These are phyloP conservation scores for Crossaster papposus DNA, from an alignment of 53 echinoderm and acorn worm species.

Conservation along the genomic window DNA sequence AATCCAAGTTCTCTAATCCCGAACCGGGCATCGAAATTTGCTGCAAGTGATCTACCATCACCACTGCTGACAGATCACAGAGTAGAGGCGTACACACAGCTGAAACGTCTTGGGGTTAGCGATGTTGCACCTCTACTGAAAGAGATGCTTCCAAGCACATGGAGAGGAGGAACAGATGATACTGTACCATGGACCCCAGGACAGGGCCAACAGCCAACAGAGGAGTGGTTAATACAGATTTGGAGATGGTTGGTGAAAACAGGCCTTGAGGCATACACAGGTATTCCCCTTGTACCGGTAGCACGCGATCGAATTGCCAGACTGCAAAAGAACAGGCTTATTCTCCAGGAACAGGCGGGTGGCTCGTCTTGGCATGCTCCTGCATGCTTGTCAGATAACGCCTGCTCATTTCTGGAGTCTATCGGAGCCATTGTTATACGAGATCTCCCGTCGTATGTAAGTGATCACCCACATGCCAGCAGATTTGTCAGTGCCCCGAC, in stretches of 20 bases:
- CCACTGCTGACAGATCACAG: neutral
- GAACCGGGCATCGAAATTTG: conserved; percentile 34
- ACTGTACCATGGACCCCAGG: conserved; percentile 51
- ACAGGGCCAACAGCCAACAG: conserved; percentile 4
- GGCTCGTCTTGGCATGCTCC: neutral
- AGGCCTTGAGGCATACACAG: neutral
- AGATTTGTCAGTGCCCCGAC: conserved; percentile 25
- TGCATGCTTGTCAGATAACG: neutral
- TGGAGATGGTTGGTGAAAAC: conserved; percentile 59
- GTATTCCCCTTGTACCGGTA: conserved; percentile 48
- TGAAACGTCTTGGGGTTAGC: conserved; percentile 1
- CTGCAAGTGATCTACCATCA: conserved; percentile 15
- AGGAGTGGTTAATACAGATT: conserved; percentile 36
- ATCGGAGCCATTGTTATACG: conserved; percentile 53
- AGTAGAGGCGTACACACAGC: conserved; percentile 21
- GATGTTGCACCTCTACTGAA: conserved; percentile 32
- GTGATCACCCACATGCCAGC: neutral
- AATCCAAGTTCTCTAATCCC: conserved; percentile 59
- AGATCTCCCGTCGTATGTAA: conserved; percentile 1
- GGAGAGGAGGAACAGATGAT: conserved; percentile 24
- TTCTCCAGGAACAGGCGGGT: neutral
- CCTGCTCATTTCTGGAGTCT: conserved; percentile 40
- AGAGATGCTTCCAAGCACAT: conserved; percentile 60
- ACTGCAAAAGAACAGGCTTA: conserved; percentile 10
- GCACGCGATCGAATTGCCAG: conserved; percentile 2